Evolutionary conservation across 92 coral and sea anemone species (phyloP).

Genomic region (Palythoa heliodiscus): DNA sequence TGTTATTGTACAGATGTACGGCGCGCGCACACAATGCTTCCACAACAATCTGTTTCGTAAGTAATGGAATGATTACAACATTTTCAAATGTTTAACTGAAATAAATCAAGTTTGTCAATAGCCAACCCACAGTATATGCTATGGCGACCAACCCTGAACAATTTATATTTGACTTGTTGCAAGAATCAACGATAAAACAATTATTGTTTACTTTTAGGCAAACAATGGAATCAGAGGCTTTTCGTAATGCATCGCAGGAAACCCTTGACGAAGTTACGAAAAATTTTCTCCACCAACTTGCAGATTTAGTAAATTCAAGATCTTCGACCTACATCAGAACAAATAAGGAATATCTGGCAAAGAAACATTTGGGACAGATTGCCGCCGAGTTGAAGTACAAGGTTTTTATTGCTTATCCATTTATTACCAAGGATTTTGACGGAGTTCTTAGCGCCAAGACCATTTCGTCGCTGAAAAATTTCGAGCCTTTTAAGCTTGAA

Average conservation of each 20-base stretch:
- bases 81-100: no score
- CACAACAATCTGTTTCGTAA: no score
- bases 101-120: no score
- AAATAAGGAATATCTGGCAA: no score
- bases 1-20: no score
- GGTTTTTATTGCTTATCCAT: constrained; percentile 12
- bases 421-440: constrained; percentile 7
- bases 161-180: not conserved
- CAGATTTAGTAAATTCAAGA: no score
- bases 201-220: not conserved
- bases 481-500: not conserved
- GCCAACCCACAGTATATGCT: no score
- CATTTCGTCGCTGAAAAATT: constrained; percentile 15
- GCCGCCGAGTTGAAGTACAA: constrained; percentile 40
- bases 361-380: no score
- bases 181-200: not conserved
- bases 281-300: no score
- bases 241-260: not conserved
- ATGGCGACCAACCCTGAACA: not conserved
- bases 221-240: not conserved
- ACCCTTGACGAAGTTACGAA: not conserved
- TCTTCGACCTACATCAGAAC: no score
- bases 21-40: no score
- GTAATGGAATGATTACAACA: no score
- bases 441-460: constrained; percentile 18